These are phyloP conservation scores for Xestia rhomboidea DNA, from an alignment of 2,888 invertebrate species.

Conservation along the genomic window DNA sequence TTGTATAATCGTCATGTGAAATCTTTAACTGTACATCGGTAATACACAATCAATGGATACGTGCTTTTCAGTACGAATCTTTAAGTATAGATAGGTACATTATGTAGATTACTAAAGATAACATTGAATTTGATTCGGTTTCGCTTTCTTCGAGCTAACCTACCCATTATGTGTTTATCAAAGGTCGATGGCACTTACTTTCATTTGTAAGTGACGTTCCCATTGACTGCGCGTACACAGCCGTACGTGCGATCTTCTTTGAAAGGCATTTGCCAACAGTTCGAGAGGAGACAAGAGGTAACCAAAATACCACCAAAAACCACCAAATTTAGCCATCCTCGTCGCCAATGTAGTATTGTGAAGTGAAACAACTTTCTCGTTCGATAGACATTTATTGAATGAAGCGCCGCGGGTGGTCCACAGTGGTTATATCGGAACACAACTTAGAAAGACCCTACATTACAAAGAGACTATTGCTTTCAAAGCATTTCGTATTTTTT, in stretches of 20 bases:
- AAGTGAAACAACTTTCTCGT: no score
- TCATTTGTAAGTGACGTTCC: constrained; percentile 65
- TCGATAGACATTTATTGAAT: no score
- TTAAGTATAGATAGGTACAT: constrained; percentile 1
- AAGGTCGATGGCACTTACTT: constrained; percentile 71
- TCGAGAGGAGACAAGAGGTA: no score
- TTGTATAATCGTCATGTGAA: constrained; percentile 6
- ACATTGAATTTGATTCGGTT: constrained; percentile 43
- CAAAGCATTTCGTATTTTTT: not conserved
- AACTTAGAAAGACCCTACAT: no score
- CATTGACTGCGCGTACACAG: constrained; percentile 28
- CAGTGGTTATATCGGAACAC: no score
- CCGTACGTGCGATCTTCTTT: constrained; percentile 15
- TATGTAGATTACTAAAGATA: constrained; percentile 28
- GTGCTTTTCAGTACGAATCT: constrained; percentile 21
- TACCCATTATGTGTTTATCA: constrained; percentile 53
- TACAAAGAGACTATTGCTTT: not conserved
- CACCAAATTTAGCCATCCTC: no score
- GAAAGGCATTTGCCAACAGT: not conserved
- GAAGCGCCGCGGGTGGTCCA: no score
- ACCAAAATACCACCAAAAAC: no score
- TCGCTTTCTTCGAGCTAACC: constrained; percentile 57
- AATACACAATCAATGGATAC: constrained; percentile 29
- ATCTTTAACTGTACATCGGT: not conserved
- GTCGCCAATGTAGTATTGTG: no score